These are phyloP conservation scores for Synanthedon myopaeformis DNA, from an alignment of 2,888 invertebrate species.

Conservation along the genomic window DNA sequence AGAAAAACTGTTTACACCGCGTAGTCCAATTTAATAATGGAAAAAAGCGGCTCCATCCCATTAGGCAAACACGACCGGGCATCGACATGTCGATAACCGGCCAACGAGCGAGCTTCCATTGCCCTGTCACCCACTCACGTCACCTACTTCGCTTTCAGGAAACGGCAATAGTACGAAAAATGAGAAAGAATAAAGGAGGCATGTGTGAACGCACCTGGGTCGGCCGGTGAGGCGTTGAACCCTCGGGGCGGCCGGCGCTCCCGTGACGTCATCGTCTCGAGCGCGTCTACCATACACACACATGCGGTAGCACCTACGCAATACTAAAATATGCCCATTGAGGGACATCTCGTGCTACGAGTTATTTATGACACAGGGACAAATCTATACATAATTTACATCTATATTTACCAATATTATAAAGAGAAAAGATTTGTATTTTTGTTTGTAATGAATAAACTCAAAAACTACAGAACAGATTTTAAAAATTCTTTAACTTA, in stretches of 20 bases:
- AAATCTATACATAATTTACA: no score
- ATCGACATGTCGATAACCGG: neutral
- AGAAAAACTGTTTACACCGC: no score
- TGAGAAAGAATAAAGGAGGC: constrained; percentile 24
- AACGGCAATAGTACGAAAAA: constrained; percentile 15
- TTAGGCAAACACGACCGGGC: neutral
- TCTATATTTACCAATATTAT: no score
- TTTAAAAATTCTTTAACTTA: no score
- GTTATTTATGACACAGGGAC: constrained; percentile 1
- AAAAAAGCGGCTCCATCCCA: neutral
- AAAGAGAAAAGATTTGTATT: no score
- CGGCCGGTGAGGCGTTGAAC: constrained; percentile 44
- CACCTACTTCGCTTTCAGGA: neutral
- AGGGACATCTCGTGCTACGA: constrained; percentile 21
- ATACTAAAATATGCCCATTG: constrained; percentile 16
- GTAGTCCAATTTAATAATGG: neutral
- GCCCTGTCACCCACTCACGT: neutral
- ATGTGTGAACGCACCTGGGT: constrained; percentile 52
- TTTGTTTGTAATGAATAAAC: no score
- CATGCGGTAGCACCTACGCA: constrained; percentile 35
- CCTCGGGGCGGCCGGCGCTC: constrained; percentile 37
- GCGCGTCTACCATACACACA: constrained; percentile 27
- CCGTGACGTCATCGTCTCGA: constrained; percentile 57
- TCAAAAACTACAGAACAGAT: no score
- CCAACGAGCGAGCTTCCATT: neutral